Evolutionary conservation across 2,797 vertebrate species (phyloP).

Genomic region (Phataginus tetradactyla): DNA sequence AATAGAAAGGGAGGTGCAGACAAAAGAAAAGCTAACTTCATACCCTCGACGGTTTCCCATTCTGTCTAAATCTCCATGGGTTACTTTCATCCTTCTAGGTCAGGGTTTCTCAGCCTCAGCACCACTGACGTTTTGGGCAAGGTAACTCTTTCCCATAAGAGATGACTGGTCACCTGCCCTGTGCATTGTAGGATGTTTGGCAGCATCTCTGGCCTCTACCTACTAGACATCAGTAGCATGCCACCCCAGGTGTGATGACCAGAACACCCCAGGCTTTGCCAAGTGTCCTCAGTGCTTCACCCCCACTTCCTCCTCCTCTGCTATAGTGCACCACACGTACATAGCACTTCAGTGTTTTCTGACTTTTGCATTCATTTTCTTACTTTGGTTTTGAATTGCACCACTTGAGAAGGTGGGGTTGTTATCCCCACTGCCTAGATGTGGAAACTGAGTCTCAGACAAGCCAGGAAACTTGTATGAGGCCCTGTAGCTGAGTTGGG

Average conservation of each 20-base stretch:
- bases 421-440: not conserved
- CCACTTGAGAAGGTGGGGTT: not conserved
- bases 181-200: too few relatives aligned
- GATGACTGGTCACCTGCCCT: too few relatives aligned
- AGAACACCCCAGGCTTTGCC: not conserved
- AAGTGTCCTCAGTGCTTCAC: not conserved
- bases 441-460: not conserved
- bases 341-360: not conserved
- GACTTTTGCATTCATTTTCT: not conserved
- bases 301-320: not conserved
- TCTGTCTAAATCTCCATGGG: not conserved
- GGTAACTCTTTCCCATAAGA: not conserved
- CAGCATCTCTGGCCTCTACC: not conserved
- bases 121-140: too few relatives aligned
- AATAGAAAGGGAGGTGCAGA: not conserved
- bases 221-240: not conserved
- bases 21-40: not conserved
- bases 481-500: not conserved
- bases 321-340: rapidly evolving
- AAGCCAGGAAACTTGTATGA: not conserved
- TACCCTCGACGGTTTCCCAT: not conserved
- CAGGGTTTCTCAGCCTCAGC: not conserved
- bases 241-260: not conserved
- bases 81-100: not conserved
- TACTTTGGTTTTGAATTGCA: not conserved